These are phyloP conservation scores for Mesopsocus fuscifrons DNA, from an alignment of 2,888 invertebrate genomes.

Conservation along the genomic window DNA sequence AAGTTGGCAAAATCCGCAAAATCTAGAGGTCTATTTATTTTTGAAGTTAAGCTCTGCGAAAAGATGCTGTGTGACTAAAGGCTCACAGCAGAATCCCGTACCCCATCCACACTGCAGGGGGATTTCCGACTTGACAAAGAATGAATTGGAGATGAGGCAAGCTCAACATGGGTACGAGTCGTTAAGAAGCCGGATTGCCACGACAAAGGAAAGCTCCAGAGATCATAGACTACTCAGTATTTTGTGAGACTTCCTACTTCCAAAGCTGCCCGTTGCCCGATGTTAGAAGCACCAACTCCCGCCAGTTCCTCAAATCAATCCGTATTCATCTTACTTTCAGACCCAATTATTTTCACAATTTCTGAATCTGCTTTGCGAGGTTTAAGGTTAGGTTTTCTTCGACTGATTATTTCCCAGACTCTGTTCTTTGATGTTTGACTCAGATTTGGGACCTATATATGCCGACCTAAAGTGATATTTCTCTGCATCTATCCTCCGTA, in stretches of 20 bases:
- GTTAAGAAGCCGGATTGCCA: slow-evolving; percentile 4
- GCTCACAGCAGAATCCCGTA: neutral
- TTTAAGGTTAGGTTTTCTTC: slow-evolving; percentile 8
- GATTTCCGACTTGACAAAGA: slow-evolving; percentile 6
- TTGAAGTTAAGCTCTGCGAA: slow-evolving; percentile 7
- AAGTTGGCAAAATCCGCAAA: too few species aligned
- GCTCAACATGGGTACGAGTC: slow-evolving; percentile 1
- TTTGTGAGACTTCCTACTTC: slow-evolving; percentile 7
- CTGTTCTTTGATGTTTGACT: too few species aligned
- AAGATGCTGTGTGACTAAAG: slow-evolving; percentile 8
- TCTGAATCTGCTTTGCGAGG: slow-evolving; percentile 8
- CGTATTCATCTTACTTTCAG: slow-evolving; percentile 1
- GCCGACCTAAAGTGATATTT: too few species aligned
- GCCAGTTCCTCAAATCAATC: neutral
- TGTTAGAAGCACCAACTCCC: neutral
- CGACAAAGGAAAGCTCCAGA: slow-evolving; percentile 3
- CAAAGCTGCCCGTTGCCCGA: too few species aligned
- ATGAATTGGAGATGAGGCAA: slow-evolving; percentile 9
- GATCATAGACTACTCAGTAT: slow-evolving; percentile 10
- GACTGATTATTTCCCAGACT: too few species aligned
- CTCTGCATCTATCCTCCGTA: too few species aligned
- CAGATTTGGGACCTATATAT: too few species aligned
- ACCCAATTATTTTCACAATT: slow-evolving; percentile 5
- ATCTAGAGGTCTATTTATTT: slow-evolving; percentile 10
- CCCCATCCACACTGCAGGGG: neutral